Evolutionary conservation across 2,797 vertebrate species (phyloP).

Genomic region (Thunnus albacares): DNA sequence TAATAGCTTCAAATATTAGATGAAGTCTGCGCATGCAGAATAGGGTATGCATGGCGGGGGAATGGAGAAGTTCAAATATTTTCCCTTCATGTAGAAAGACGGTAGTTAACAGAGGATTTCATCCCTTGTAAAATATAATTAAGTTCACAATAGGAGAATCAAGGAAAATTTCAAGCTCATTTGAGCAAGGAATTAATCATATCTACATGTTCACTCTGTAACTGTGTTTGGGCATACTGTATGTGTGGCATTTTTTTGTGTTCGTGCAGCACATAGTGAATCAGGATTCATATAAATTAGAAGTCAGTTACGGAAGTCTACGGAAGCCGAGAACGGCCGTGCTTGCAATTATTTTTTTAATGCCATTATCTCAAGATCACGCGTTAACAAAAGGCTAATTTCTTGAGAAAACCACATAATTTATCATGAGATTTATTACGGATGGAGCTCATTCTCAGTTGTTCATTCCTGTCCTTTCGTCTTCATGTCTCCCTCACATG

Average conservation of each 20-base stretch:
- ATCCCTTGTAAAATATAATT: conserved; percentile 75
- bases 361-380: too few species aligned
- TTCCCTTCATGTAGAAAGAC: conserved; percentile 62
- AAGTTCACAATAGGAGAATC: conserved; percentile 62
- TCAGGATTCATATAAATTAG: conserved; percentile 2
- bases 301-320: background rate
- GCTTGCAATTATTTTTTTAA: too few species aligned
- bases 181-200: conserved; percentile 60
- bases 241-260: conserved; percentile 19
- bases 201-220: conserved; percentile 4
- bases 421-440: too few species aligned
- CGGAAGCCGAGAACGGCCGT: too few species aligned
- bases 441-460: too few species aligned
- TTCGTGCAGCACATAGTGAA: background rate
- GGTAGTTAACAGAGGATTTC: conserved; percentile 66
- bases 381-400: too few species aligned
- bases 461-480: too few species aligned
- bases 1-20: conserved; percentile 79
- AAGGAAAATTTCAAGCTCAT: conserved; percentile 52
- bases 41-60: conserved; percentile 38
- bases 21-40: conserved; percentile 50
- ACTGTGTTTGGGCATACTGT: conserved; percentile 3
- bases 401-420: too few species aligned
- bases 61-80: conserved; percentile 66
- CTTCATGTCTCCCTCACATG: too few species aligned